A percentile compares a stretch with the other conserved stretches of the same genome.
These are phyloP conservation scores for Pedicia rivosa DNA, from an alignment of 2,888 invertebrate species.

Conservation along the genomic window DNA sequence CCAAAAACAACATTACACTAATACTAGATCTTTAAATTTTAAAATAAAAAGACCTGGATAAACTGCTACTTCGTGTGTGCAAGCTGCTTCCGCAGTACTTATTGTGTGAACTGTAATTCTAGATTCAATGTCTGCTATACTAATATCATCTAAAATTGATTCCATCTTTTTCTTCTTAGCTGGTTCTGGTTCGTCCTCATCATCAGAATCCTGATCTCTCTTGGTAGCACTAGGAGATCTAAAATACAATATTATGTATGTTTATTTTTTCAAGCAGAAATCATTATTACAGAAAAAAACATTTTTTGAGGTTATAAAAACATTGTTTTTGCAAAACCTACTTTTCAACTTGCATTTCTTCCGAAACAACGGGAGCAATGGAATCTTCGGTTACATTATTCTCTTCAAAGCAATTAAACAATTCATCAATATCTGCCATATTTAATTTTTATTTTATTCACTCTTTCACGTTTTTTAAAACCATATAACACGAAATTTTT, in stretches of 20 bases:
- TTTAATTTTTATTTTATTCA: too few species aligned
- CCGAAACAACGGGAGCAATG: slow-evolving; percentile 13
- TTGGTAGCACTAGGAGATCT: too few species aligned
- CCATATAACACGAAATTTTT: too few species aligned
- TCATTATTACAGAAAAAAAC: background rate
- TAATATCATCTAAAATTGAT: slow-evolving; percentile 30
- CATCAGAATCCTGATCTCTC: too few species aligned
- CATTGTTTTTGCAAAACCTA: too few species aligned
- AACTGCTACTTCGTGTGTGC: slow-evolving; percentile 91
- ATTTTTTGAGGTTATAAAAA: slow-evolving; percentile 7
- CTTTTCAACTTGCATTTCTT: too few species aligned
- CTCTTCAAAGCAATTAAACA: slow-evolving; percentile 28
- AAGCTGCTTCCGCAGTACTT: slow-evolving; percentile 81
- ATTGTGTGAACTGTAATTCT: slow-evolving; percentile 78
- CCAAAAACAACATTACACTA: too few species aligned
- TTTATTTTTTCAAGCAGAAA: slow-evolving; percentile 10
- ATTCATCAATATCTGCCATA: slow-evolving; percentile 27
- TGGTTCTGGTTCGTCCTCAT: slow-evolving; percentile 10
- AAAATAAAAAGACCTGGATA: too few species aligned
- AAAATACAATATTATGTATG: too few species aligned
- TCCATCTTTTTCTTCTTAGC: slow-evolving; percentile 18
- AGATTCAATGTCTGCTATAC: slow-evolving; percentile 58
- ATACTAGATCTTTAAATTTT: too few species aligned
- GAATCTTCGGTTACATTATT: slow-evolving; percentile 13
- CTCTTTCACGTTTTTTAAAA: too few species aligned